phyloP scores from a whole-genome alignment of 35 echinoderm and acorn worm genomes.

The Hemicentrotus pulcherrimus region DNA sequence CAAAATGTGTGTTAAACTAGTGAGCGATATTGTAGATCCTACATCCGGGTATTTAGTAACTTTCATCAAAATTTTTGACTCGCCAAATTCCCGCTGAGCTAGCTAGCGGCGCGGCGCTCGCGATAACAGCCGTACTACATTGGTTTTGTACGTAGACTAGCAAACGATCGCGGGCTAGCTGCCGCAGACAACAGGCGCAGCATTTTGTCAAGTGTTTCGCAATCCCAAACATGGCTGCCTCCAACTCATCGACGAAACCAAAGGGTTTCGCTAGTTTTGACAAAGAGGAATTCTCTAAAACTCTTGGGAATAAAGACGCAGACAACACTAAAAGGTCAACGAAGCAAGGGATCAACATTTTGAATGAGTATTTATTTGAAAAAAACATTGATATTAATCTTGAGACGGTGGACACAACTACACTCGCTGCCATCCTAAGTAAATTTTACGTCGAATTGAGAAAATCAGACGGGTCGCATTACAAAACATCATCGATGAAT shows the following conservation, averaged over 20 bases:
- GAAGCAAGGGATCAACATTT: conserved; percentile 22
- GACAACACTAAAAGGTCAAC: conserved; percentile 24
- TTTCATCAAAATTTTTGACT: no score
- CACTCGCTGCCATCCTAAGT: conserved; percentile 19
- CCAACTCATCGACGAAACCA: conserved; percentile 22
- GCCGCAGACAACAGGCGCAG: not conserved
- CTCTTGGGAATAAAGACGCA: conserved; percentile 31
- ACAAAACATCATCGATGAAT: conserved; percentile 36
- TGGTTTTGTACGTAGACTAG: not conserved
- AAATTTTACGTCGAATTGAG: conserved; percentile 25
- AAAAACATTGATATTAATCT: conserved; percentile 21
- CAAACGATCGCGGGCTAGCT: not conserved
- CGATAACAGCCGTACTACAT: not conserved
- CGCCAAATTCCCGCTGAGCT: no score
- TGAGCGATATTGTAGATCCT: no score
- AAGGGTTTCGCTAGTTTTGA: conserved; percentile 31
- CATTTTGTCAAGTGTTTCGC: conserved; percentile 26
- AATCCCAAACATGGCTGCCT: conserved; percentile 28
- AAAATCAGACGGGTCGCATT: conserved; percentile 22
- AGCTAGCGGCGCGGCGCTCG: not conserved
- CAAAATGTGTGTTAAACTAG: no score
- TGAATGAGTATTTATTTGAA: conserved; percentile 22
- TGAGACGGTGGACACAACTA: conserved; percentile 11
- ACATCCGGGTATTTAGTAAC: no score
- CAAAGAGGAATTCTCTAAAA: conserved; percentile 24